phyloP scores from a whole-genome alignment of 1,140 invertebrate genomes.

The Streblospio benedicti region DNA sequence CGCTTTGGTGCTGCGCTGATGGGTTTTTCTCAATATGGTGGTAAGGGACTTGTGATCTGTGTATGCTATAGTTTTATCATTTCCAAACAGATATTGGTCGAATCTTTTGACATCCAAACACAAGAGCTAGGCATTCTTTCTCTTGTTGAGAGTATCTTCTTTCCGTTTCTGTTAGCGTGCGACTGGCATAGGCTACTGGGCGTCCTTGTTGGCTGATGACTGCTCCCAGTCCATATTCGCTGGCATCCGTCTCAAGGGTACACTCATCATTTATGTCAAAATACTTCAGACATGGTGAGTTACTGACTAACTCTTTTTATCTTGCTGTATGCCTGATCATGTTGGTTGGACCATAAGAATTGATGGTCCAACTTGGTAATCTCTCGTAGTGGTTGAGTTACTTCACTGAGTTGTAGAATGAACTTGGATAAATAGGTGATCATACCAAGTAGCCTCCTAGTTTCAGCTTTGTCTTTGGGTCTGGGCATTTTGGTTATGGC shows the following conservation, averaged over 20 bases:
- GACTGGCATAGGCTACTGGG: slow-evolving; percentile 9
- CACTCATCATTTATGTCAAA: slow-evolving; percentile 24
- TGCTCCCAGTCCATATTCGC: slow-evolving; percentile 38
- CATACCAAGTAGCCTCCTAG: slow-evolving; percentile 24
- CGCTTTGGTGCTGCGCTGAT: no score
- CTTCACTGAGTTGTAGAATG: slow-evolving; percentile 12
- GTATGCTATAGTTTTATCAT: no score
- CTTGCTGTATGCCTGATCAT: slow-evolving; percentile 19
- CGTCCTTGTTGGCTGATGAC: slow-evolving; percentile 45
- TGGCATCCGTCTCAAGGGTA: slow-evolving; percentile 27
- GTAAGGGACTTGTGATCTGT: no score
- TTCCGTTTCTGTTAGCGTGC: slow-evolving; percentile 1
- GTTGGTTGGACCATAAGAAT: slow-evolving; percentile 5
- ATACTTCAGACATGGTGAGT: slow-evolving; percentile 22
- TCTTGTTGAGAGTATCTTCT: slow-evolving; percentile 11
- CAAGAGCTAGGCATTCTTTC: slow-evolving; percentile 9
- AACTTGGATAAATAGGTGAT: slow-evolving; percentile 24
- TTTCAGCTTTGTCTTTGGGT: slow-evolving; percentile 19
- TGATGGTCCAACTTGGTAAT: slow-evolving; percentile 3
- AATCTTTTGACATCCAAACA: slow-evolving; percentile 5
- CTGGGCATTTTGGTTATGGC: slow-evolving; percentile 28
- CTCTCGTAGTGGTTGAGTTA: neutral
- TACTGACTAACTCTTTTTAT: slow-evolving; percentile 20
- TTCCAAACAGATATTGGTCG: slow-evolving; percentile 12
- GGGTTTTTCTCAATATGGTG: no score